These are phyloP conservation scores for Ecliptopera silaceata DNA, from an alignment of 2,888 invertebrate species.

Conservation along the genomic window DNA sequence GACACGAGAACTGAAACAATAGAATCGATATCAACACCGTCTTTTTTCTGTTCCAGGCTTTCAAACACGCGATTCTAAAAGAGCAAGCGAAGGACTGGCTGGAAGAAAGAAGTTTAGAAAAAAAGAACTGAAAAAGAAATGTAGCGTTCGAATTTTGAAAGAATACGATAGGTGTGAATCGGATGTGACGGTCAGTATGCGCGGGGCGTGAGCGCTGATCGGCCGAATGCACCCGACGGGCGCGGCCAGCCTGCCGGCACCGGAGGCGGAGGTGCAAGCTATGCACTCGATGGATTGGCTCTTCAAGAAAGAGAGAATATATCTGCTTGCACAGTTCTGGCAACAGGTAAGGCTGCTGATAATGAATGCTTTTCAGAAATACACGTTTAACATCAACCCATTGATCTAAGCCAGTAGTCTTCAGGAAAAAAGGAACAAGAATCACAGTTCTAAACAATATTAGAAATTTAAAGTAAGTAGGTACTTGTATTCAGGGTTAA, in stretches of 20 bases:
- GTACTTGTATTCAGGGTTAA: background rate
- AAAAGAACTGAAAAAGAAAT: constrained; percentile 39
- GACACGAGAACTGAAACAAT: constrained; percentile 77
- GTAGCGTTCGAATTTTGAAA: constrained; percentile 48
- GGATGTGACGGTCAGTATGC: constrained; percentile 58
- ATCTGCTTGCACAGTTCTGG: constrained; percentile 97
- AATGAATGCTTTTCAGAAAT: constrained; percentile 7
- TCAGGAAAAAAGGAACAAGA: no score
- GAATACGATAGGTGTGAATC: constrained; percentile 21
- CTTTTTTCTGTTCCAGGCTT: constrained; percentile 75
- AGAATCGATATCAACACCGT: constrained; percentile 73
- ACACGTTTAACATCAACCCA: background rate
- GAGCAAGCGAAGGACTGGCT: constrained; percentile 56
- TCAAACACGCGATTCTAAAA: constrained; percentile 63
- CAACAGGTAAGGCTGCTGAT: constrained; percentile 90
- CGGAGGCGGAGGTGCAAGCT: constrained; percentile 95
- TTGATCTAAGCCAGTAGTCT: no score
- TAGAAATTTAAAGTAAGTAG: background rate
- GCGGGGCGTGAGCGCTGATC: constrained; percentile 62
- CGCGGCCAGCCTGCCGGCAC: constrained; percentile 88
- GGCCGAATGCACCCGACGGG: constrained; percentile 90
- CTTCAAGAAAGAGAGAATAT: constrained; percentile 97
- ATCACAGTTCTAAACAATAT: background rate
- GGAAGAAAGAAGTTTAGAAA: constrained; percentile 34
- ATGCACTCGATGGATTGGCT: constrained; percentile 98